These are phyloP conservation scores for Meles meles DNA, from an alignment of 2,113 vertebrate genomes.

Conservation along the genomic window DNA sequence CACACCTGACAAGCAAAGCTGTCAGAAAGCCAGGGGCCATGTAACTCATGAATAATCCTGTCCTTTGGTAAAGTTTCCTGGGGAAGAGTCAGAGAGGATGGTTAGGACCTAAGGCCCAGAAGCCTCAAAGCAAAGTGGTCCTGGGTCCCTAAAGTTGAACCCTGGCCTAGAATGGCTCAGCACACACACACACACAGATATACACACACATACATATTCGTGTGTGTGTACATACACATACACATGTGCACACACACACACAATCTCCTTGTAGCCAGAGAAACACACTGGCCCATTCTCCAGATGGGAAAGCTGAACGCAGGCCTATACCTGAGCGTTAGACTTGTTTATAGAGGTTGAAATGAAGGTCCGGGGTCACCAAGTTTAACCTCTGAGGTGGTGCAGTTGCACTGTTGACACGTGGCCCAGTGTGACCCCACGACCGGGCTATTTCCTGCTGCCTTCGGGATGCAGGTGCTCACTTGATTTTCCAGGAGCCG, in stretches of 20 bases:
- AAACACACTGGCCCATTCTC: not conserved
- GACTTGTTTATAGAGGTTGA: not conserved
- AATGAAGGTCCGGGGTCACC: not conserved
- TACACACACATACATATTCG: not conserved
- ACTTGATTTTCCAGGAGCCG: not conserved
- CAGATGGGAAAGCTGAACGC: not conserved
- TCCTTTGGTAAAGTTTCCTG: not conserved
- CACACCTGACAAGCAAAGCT: not conserved
- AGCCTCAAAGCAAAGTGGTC: not conserved
- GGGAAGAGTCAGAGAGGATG: not conserved
- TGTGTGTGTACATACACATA: not conserved
- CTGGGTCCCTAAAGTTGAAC: not conserved
- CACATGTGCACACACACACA: not conserved
- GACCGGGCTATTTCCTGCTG: not conserved
- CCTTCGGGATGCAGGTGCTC: not conserved
- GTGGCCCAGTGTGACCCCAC: not conserved
- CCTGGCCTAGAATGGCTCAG: not conserved
- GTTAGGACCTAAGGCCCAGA: not conserved
- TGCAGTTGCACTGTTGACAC: not conserved
- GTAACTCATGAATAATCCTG: not conserved
- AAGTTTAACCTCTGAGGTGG: not conserved
- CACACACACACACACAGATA: not conserved
- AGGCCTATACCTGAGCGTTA: not conserved
- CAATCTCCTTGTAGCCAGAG: not conserved
- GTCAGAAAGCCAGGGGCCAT: not conserved